These are phyloP conservation scores for Drosophila mauritiana DNA, from an alignment of 1,140 invertebrate species.

Conservation along the genomic window DNA sequence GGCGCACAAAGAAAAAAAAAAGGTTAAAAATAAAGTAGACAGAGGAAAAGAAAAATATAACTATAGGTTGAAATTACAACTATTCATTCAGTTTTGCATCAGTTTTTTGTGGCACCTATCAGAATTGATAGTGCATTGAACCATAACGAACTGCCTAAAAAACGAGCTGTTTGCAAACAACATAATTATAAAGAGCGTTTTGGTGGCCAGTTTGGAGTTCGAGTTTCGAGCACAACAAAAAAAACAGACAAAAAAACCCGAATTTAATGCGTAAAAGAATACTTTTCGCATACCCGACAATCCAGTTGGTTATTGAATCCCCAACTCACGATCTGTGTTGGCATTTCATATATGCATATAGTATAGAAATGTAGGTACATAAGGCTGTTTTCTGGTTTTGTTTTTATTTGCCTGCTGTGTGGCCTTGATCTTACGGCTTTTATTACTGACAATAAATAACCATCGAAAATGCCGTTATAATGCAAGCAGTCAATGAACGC, in stretches of 20 bases:
- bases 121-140: constrained; percentile 52
- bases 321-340: constrained; percentile 7
- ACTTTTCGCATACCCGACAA: constrained; percentile 23
- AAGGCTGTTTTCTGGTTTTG: constrained; percentile 17
- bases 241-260: constrained; percentile 16
- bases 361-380: constrained; percentile 6
- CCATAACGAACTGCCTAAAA: constrained; percentile 42
- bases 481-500: constrained; percentile 12
- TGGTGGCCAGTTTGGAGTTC: constrained; percentile 31
- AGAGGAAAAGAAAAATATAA: neutral
- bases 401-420: constrained; percentile 4
- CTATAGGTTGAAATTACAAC: constrained; percentile 45
- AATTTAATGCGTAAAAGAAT: constrained; percentile 19
- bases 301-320: constrained; percentile 39
- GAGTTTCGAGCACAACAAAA: constrained; percentile 17
- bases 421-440: constrained; percentile 51
- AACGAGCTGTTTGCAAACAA: constrained; percentile 44
- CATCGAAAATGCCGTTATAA: constrained; percentile 27
- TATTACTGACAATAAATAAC: constrained; percentile 30
- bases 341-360: neutral
- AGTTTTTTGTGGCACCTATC: constrained; percentile 16
- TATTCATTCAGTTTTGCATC: neutral
- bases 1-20: constrained; percentile 13
- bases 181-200: constrained; percentile 21
- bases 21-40: constrained; percentile 31